Conservation (phyloP, 1,140 invertebrate species). For the Cecropterus lyciades region DNA sequence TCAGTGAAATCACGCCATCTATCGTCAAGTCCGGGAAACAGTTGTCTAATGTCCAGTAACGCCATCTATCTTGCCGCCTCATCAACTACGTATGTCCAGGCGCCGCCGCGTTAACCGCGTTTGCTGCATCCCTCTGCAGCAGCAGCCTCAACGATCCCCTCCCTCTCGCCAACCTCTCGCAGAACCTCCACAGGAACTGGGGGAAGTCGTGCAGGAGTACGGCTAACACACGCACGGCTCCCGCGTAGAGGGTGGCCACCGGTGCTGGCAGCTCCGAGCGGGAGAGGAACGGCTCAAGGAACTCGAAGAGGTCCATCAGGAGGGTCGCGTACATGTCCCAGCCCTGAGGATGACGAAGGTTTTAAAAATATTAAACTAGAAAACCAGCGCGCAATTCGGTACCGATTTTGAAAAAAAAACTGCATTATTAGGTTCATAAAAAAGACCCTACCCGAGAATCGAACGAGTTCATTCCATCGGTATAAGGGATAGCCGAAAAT, state of each 20-base stretch:
- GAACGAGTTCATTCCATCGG: too few relatives aligned
- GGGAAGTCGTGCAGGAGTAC: slow-evolving; percentile 99
- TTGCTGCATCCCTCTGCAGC: not conserved
- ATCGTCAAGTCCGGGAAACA: too few relatives aligned
- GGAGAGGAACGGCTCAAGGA: slow-evolving; percentile 97
- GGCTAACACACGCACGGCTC: slow-evolving; percentile 96
- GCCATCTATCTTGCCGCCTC: too few relatives aligned
- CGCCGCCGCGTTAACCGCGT: not conserved
- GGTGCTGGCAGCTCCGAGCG: slow-evolving; percentile 98
- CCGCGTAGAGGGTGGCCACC: slow-evolving; percentile 97
- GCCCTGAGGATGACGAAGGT: slow-evolving; percentile 85
- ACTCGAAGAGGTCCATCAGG: slow-evolving; percentile 97
- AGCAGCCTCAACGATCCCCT: not conserved
- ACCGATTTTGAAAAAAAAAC: too few relatives aligned
- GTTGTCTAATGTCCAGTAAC: too few relatives aligned
- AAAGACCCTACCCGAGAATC: too few relatives aligned
- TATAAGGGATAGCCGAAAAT: too few relatives aligned
- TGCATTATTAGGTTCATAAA: too few relatives aligned
- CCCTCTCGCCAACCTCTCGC: not conserved
- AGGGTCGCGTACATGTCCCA: slow-evolving; percentile 96
- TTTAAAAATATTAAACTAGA: too few relatives aligned
- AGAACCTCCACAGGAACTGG: slow-evolving; percentile 93
- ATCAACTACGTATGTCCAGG: too few relatives aligned
- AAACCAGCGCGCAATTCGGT: too few relatives aligned
- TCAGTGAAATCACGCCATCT: too few relatives aligned